phyloP scores from a whole-genome alignment of 2,797 vertebrate genomes.

The Masticophis lateralis region DNA sequence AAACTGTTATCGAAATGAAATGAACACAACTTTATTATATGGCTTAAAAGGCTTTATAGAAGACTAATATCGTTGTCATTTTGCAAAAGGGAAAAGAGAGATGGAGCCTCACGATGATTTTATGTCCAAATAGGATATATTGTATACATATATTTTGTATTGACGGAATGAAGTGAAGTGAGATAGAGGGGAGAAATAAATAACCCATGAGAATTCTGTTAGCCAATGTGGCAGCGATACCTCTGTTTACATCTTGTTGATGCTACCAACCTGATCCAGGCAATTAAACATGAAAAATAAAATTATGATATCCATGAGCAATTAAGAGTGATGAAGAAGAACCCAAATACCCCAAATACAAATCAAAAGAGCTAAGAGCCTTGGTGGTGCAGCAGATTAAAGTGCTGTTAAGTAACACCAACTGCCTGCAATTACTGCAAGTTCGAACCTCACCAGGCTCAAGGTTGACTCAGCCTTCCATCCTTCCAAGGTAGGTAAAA shows the following conservation, averaged over 20 bases:
- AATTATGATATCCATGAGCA: background rate
- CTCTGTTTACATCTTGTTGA: conserved; percentile 30
- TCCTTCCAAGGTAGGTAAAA: too few relatives aligned
- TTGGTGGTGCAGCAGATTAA: too few relatives aligned
- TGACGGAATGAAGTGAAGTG: background rate
- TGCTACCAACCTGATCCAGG: conserved; percentile 38
- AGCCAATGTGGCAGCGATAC: conserved; percentile 26
- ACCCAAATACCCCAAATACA: background rate
- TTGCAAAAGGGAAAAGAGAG: background rate
- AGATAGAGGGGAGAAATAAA: background rate
- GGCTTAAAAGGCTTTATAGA: conserved; percentile 15
- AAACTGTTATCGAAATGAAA: conserved; percentile 53
- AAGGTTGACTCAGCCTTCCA: too few relatives aligned
- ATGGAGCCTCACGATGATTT: background rate
- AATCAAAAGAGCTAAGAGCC: background rate
- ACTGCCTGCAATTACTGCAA: too few relatives aligned
- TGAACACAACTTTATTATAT: background rate
- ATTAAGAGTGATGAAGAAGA: conserved; percentile 27
- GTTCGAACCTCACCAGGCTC: too few relatives aligned
- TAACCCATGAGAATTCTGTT: background rate
- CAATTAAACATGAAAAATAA: conserved; percentile 52
- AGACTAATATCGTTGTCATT: background rate
- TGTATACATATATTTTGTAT: background rate
- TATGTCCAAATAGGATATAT: background rate
- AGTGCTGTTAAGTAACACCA: too few relatives aligned